Evolutionary conservation across 2,797 vertebrate species (phyloP).

Genomic region (Phalloptychus januarius): DNA sequence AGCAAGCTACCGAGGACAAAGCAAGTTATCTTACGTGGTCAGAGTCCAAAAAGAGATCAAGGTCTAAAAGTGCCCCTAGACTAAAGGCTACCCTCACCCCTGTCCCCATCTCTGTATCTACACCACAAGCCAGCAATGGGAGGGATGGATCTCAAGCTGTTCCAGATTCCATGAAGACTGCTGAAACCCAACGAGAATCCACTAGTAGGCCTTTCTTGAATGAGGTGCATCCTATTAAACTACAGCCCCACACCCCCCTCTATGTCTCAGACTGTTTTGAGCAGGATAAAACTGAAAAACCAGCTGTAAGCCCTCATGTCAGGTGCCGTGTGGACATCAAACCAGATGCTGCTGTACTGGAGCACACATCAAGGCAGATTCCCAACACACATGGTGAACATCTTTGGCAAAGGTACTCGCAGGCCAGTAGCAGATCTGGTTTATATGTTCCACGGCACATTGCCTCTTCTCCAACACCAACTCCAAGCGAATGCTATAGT

Average conservation of each 20-base stretch:
- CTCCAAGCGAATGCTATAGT: constrained; percentile 91
- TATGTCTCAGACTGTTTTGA: constrained; percentile 88
- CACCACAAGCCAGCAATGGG: constrained; percentile 76
- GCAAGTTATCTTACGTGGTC: constrained; percentile 74
- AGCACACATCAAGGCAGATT: constrained; percentile 84
- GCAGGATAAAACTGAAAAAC: constrained; percentile 73
- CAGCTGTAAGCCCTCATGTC: constrained; percentile 87
- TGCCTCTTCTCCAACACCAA: constrained; percentile 87
- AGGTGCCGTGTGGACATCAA: constrained; percentile 95
- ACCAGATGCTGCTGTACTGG: constrained; percentile 89
- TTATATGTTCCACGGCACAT: constrained; percentile 85
- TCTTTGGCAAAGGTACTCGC: constrained; percentile 81
- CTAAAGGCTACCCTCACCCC: constrained; percentile 85
- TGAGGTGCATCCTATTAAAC: constrained; percentile 96
- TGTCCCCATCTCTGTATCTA: constrained; percentile 84
- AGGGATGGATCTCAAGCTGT: constrained; percentile 77
- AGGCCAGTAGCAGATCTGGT: constrained; percentile 81
- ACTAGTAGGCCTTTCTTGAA: constrained; percentile 86
- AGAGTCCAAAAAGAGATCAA: constrained; percentile 85
- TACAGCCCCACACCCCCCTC: constrained; percentile 91
- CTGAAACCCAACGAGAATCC: constrained; percentile 78
- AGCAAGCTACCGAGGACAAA: constrained; percentile 72
- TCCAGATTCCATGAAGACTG: constrained; percentile 73
- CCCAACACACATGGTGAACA: constrained; percentile 71
- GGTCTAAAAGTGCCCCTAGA: constrained; percentile 90